Evolutionary conservation across 2,113 vertebrate genomes (phyloP), one percentile per base, ranked within the genome.

Genomic region (Pica pica): DNA sequence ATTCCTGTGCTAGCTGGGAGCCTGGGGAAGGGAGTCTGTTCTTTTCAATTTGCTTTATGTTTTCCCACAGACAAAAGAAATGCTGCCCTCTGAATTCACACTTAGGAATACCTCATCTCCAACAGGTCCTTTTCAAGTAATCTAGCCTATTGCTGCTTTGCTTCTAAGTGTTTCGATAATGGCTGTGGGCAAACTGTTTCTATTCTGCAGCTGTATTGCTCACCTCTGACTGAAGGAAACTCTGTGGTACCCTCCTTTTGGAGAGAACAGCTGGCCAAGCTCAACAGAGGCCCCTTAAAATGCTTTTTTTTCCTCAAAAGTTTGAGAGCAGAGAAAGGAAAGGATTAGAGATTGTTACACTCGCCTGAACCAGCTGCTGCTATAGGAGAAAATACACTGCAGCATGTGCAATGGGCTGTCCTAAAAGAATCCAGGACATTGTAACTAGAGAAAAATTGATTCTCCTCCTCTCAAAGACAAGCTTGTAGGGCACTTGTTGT

Each of bases 381-480:
- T 88, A 14, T 1, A 8, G 49, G 10, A 87, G 50, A 64, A 89
- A 88, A 75, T 24, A 60, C 24, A 60, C 19, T 31, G 59, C 68
- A 89, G 52, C 21, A 33, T 17, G 42, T 87, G 83, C 63, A 78
- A 37, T 37, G 37, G 74, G 69, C 73, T 94, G 59, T 39, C 84
- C 90, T 88, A 75, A 86, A 96, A 90, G 88, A 91, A 95, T 92
- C 79, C 92, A 90, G 85, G 90, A 47, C 80, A 37, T 6, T 41
- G 20, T 68, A 94, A 61, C 64, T 61, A 27, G 65, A 89, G 78
- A 90, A 71, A 95, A 94, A 85, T 22, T 57, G 57, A 93, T 89
- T 89, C 24, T 90, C 19, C 42, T 83, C 57, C 31, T 90, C n/a
- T 88, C 23, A 81, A 86, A 95, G 83, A 82, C 76, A 65, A 86